Conservation (phyloP, 2,888 invertebrate species). For the Cecidostiba fungosa region DNA sequence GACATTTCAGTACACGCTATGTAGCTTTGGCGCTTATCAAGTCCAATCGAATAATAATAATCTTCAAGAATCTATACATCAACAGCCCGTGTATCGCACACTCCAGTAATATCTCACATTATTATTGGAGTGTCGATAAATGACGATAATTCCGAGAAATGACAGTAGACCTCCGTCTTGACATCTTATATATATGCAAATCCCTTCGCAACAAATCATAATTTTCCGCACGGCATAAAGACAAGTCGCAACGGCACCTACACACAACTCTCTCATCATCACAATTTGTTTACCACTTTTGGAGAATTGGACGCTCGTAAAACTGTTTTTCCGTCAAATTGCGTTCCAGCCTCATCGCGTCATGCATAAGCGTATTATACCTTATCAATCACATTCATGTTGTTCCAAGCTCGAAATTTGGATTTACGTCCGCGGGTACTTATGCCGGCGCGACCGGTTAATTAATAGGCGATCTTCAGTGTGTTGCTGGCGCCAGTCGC, state of each 20-base stretch:
- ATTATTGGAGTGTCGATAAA: not conserved
- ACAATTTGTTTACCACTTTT: constrained; percentile 51
- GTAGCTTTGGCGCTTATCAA: not conserved
- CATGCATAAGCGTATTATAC: not conserved
- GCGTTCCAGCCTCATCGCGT: constrained; percentile 47
- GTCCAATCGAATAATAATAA: not conserved
- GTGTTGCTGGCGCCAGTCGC: constrained; percentile 49
- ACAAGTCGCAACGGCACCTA: not conserved
- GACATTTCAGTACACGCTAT: not conserved
- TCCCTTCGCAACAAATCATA: constrained; percentile 1
- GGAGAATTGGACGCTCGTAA: constrained; percentile 32
- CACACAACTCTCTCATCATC: not conserved
- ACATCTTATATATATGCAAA: not conserved
- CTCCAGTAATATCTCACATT: not conserved
- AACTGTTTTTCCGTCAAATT: constrained; percentile 54
- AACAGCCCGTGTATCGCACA: not conserved
- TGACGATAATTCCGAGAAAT: not conserved
- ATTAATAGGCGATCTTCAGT: constrained; percentile 51
- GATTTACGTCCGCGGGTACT: constrained; percentile 7
- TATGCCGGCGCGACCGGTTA: constrained; percentile 51
- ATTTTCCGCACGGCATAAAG: not conserved
- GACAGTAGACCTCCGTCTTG: not conserved
- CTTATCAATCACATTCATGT: constrained; percentile 45
- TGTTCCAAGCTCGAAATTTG: constrained; percentile 36
- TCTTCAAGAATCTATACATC: not conserved